Percentiles rank a stretch among this genome's conserved stretches.
These are phyloP conservation scores for Magallana ariakensis DNA, from an alignment of 1,140 invertebrate genomes.

Conservation along the genomic window DNA sequence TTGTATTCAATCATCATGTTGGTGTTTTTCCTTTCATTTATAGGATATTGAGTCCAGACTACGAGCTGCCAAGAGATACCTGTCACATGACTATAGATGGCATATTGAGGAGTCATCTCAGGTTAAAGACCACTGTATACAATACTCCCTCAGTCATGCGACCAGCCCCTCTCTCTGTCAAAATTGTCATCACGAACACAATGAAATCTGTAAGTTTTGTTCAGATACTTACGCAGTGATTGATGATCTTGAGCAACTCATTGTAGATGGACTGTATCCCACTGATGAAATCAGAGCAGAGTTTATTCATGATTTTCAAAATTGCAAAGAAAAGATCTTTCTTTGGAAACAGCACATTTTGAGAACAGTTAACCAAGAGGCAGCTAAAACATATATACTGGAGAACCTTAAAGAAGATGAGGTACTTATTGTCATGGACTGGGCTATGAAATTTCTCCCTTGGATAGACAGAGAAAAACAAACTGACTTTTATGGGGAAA, in stretches of 20 bases:
- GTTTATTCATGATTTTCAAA: constrained; percentile 6
- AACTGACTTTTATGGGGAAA: constrained; percentile 40
- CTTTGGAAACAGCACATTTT: constrained; percentile 34
- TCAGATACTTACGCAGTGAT: not conserved
- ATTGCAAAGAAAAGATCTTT: not conserved
- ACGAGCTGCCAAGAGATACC: not conserved
- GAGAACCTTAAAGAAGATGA: constrained; percentile 4
- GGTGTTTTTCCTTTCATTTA: too few relatives aligned
- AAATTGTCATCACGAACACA: not conserved
- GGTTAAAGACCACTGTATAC: constrained; percentile 14
- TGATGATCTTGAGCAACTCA: constrained; percentile 25
- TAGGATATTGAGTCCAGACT: not conserved
- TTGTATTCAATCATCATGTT: too few relatives aligned
- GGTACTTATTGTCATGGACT: constrained; percentile 29
- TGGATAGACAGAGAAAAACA: constrained; percentile 40
- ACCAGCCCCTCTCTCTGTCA: not conserved
- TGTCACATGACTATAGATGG: not conserved
- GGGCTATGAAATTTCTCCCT: constrained; percentile 42
- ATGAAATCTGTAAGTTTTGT: constrained; percentile 4
- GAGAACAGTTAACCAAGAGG: too few relatives aligned
- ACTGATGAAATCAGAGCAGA: not conserved
- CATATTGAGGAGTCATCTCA: not conserved
- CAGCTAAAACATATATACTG: not conserved
- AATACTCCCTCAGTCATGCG: constrained; percentile 12
- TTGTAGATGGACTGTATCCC: not conserved